Evolutionary conservation across 2,888 invertebrate species (phyloP).

Genomic region (Drosophila paranaensis): DNA sequence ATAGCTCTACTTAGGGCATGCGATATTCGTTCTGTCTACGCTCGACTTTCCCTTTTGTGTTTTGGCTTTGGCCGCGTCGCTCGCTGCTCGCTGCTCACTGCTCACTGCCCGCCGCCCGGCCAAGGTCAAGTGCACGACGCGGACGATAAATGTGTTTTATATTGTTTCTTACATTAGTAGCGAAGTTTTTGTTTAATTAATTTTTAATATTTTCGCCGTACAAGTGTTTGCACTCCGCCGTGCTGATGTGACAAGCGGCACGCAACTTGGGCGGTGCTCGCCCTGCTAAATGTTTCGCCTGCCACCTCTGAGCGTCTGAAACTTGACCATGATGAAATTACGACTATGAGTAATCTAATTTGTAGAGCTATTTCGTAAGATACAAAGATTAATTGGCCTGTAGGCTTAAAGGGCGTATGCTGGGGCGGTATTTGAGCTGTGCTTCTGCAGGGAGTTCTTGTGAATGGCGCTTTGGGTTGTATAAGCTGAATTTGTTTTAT

Average conservation of each 20-base stretch:
- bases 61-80: slow-evolving; percentile 39
- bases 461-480: not conserved
- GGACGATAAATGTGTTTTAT: slow-evolving; percentile 69
- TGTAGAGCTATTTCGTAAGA: slow-evolving; percentile 11
- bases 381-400: not conserved
- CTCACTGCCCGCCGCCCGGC: slow-evolving; percentile 25
- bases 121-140: slow-evolving; percentile 72
- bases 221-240: slow-evolving; percentile 35
- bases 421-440: not conserved
- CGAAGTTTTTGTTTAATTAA: slow-evolving; percentile 76
- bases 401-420: not conserved
- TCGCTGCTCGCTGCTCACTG: slow-evolving; percentile 9
- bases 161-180: slow-evolving; percentile 71
- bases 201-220: slow-evolving; percentile 69
- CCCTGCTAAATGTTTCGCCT: slow-evolving; percentile 54
- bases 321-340: slow-evolving; percentile 29
- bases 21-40: not conserved
- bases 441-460: not conserved
- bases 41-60: slow-evolving; percentile 16
- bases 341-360: slow-evolving; percentile 14
- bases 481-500: too few relatives aligned
- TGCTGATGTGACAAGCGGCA: slow-evolving; percentile 72
- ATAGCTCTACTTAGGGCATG: slow-evolving; percentile 18
- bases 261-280: slow-evolving; percentile 66
- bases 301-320: slow-evolving; percentile 14